Evolutionary conservation across 2,797 vertebrate genomes (phyloP).

Genomic region (Gobionotothen gibberifrons): DNA sequence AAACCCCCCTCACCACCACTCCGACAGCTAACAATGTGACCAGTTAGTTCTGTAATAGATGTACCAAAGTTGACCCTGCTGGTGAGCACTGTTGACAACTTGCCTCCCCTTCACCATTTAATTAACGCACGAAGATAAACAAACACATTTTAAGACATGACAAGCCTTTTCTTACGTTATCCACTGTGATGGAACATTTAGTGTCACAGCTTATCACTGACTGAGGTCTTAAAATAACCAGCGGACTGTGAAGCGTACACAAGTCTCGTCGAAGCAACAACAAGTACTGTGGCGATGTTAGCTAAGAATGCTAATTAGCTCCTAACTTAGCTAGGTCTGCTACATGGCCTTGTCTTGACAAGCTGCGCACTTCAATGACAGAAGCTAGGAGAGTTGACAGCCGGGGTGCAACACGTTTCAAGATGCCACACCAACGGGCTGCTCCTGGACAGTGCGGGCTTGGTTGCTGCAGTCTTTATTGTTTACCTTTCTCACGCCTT

Average conservation of each 20-base stretch:
- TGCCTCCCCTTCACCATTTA: background rate
- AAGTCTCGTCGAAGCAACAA: conserved; percentile 25
- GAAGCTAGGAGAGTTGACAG: conserved; percentile 60
- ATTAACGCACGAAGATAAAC: conserved; percentile 30
- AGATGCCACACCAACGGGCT: background rate
- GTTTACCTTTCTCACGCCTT: conserved; percentile 97
- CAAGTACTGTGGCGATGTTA: conserved; percentile 70
- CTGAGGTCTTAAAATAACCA: background rate
- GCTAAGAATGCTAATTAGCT: conserved; percentile 72
- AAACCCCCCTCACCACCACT: conserved; percentile 2
- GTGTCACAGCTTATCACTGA: background rate
- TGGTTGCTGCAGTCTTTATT: conserved; percentile 77
- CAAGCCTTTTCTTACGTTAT: background rate
- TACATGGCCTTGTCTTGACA: conserved; percentile 71
- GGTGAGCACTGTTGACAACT: conserved; percentile 25
- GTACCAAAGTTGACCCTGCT: background rate
- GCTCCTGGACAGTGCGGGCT: conserved; percentile 5
- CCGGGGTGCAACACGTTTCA: background rate
- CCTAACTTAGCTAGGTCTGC: conserved; percentile 69
- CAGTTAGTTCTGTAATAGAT: background rate
- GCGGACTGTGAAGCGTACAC: conserved; percentile 4
- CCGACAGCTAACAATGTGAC: background rate
- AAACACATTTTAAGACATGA: conserved; percentile 24
- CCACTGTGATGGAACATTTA: background rate
- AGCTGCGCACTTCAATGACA: conserved; percentile 84